These are phyloP conservation scores for Oncorhynchus kisutch DNA, from an alignment of 2,113 vertebrate species.

Conservation along the genomic window DNA sequence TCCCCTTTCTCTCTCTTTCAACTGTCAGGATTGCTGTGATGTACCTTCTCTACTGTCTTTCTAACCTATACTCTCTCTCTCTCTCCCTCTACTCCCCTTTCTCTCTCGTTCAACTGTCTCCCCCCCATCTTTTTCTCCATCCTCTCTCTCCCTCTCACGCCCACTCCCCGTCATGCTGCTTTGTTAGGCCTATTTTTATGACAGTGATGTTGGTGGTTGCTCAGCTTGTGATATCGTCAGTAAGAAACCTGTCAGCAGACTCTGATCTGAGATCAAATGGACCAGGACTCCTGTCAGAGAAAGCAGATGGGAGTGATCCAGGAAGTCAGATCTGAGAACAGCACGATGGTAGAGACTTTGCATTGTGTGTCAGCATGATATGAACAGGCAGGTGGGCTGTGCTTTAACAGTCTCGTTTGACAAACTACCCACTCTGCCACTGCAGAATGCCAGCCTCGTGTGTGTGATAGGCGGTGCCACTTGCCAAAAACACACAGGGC, in stretches of 20 bases:
- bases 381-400: too few relatives aligned
- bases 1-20: background rate
- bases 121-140: background rate
- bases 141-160: background rate
- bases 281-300: slow-evolving; percentile 7
- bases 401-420: too few relatives aligned
- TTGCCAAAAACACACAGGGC: slow-evolving; percentile 8
- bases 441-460: too few relatives aligned
- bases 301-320: slow-evolving; percentile 7
- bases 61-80: background rate
- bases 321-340: slow-evolving; percentile 1
- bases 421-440: too few relatives aligned
- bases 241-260: background rate
- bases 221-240: background rate
- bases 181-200: background rate
- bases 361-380: background rate
- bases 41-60: background rate
- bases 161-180: background rate
- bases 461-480: background rate
- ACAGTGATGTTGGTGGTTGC: slow-evolving; percentile 12
- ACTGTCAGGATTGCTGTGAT: background rate
- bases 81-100: background rate
- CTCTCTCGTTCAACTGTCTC: background rate
- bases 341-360: background rate
- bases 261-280: slow-evolving; percentile 28